Conservation (phyloP, 2,113 vertebrate species). For the Pygoscelis antarcticus region DNA sequence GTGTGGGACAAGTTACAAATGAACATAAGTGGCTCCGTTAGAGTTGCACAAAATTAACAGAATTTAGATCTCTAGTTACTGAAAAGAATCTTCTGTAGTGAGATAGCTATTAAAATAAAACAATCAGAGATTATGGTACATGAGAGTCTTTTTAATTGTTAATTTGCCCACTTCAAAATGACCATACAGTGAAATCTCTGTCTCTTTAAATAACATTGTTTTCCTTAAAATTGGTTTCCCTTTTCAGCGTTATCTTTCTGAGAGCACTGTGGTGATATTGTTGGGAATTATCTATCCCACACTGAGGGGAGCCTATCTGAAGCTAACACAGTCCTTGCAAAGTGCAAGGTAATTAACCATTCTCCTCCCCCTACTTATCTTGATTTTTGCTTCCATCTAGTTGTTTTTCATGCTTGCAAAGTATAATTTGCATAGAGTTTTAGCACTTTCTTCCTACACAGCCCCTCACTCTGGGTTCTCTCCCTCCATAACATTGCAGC, state of each 20-base stretch:
- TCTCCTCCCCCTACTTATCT: slow-evolving; percentile 62
- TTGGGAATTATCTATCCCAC: slow-evolving; percentile 49
- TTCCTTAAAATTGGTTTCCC: slow-evolving; percentile 54
- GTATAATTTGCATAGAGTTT: slow-evolving; percentile 41
- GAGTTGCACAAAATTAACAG: slow-evolving; percentile 73
- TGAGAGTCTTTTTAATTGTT: slow-evolving; percentile 72
- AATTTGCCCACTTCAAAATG: slow-evolving; percentile 68
- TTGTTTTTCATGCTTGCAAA: slow-evolving; percentile 24
- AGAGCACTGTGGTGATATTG: slow-evolving; percentile 18
- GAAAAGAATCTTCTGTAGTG: slow-evolving; percentile 64
- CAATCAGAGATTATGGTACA: slow-evolving; percentile 64
- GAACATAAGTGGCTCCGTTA: slow-evolving; percentile 50
- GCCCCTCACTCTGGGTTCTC: not conserved
- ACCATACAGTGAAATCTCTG: slow-evolving; percentile 46
- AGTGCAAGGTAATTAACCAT: slow-evolving; percentile 51
- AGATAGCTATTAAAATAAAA: slow-evolving; percentile 74
- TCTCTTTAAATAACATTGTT: slow-evolving; percentile 42
- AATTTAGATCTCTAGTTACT: slow-evolving; percentile 73
- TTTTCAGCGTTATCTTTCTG: slow-evolving; percentile 37
- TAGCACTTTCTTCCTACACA: slow-evolving; percentile 39
- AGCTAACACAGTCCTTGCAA: slow-evolving; percentile 48
- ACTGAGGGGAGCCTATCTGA: slow-evolving; percentile 47
- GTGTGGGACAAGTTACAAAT: slow-evolving; percentile 6
- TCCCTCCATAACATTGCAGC: not conserved
- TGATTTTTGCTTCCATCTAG: slow-evolving; percentile 62